phyloP scores from a whole-genome alignment of 2,113 vertebrate genomes.

The Crotalus helleri region DNA sequence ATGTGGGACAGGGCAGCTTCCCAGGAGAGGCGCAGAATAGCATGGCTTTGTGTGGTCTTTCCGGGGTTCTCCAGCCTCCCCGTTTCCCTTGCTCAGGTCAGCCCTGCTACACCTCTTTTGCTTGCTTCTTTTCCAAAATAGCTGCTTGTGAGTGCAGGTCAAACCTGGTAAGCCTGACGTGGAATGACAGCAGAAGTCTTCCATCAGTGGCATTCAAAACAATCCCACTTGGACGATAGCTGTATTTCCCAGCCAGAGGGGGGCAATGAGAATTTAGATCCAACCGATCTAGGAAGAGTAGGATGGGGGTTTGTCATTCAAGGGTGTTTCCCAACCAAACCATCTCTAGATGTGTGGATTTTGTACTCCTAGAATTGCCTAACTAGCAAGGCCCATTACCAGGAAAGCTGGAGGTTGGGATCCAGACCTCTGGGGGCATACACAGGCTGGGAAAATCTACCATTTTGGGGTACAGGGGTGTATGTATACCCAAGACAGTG shows the following conservation, averaged over 20 bases:
- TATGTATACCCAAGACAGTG: neutral
- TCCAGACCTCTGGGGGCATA: neutral
- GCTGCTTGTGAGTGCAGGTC: neutral
- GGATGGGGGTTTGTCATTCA: neutral
- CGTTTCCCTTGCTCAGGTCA: neutral
- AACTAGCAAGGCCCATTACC: neutral
- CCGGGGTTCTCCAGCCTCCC: neutral
- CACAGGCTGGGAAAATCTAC: neutral
- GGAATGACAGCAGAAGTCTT: neutral
- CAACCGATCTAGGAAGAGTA: neutral
- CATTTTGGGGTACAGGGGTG: neutral
- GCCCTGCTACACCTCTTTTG: neutral
- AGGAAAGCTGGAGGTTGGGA: neutral
- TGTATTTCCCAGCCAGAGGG: neutral
- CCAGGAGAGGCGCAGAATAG: neutral
- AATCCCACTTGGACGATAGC: neutral
- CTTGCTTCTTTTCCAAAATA: too few species aligned
- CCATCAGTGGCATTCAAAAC: neutral
- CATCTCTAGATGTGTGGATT: neutral
- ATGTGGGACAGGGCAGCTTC: conserved; percentile 1
- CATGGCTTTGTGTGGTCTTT: neutral
- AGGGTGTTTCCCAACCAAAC: neutral
- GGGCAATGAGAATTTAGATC: neutral
- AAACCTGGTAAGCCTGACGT: neutral
- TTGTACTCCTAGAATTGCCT: neutral